Evolutionary conservation across 2,888 invertebrate genomes (phyloP), one percentile per base, ranked within the genome.

Genomic region (Sinotaia quadrata): DNA sequence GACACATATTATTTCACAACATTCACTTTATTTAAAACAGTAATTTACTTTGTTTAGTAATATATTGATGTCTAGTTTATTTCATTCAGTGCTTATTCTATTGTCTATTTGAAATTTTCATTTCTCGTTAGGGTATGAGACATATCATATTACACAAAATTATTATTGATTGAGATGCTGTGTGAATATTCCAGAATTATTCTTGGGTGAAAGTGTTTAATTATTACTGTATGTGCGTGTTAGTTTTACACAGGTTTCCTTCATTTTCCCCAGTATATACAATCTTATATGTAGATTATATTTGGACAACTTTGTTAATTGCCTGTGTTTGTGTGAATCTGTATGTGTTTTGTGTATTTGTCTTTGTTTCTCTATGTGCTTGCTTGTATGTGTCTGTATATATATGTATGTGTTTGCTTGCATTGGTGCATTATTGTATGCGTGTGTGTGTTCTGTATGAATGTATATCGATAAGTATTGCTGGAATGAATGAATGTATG

Each of bases 371-470:
- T n/a, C n/a, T n/a, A n/a, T n/a, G n/a, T n/a, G n/a, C n/a, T n/a
- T n/a, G n/a, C n/a, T n/a, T n/a, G n/a, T 52, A 12, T 21, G 24
- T 52, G 52, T n/a, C 12, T 24, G 52, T 21, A n/a, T 52, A 31
- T 52, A n/a, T 52, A 31, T 52, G 24, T 52, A 31, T 24, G 24
- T 52, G 52, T 52, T 12, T 24, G 52, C 31, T 12, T 52, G 52
- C 31, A n/a, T 52, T 27, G 27, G 24, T 52, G 52, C 31, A n/a
- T 24, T 27, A 12, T 27, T 52, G 52, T 52, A n/a, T 21, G 52
- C 21, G 24, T 21, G 52, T 24, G 24, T 52, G 8, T 52, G 24
- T n/a, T n/a, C n/a, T n/a, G n/a, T n/a, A n/a, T n/a, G n/a, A n/a
- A n/a, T n/a, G n/a, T n/a, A n/a, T n/a, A 29, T 27, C 31, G 3